phyloP scores from a whole-genome alignment of 2,888 invertebrate species.

The Neoaliturus tenellus region DNA sequence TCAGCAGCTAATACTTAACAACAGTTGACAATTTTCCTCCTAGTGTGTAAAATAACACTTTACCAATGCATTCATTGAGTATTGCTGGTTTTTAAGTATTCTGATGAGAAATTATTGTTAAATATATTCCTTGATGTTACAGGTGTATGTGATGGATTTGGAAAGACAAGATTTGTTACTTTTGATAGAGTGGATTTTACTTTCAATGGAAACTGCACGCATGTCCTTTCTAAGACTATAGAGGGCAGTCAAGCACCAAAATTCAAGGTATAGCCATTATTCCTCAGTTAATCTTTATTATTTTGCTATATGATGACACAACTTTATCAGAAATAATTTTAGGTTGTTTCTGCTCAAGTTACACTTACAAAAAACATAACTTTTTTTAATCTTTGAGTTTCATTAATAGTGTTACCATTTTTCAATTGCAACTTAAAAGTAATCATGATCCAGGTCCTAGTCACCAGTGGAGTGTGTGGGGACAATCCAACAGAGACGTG shows the following conservation, averaged over 20 bases:
- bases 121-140: too few species aligned
- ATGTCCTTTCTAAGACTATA: conserved; percentile 80
- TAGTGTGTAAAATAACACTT: too few species aligned
- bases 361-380: not conserved
- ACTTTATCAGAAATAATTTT: not conserved
- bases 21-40: too few species aligned
- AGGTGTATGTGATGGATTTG: conserved; percentile 83
- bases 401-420: not conserved
- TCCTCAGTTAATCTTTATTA: not conserved
- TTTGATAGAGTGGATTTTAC: conserved; percentile 89
- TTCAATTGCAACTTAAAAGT: not conserved
- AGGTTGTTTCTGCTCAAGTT: not conserved
- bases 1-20: too few species aligned
- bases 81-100: too few species aligned
- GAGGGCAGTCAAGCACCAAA: conserved; percentile 57
- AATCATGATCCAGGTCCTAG: conserved; percentile 78
- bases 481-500: conserved; percentile 78
- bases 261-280: conserved; percentile 64
- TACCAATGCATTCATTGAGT: too few species aligned
- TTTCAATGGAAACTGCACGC: conserved; percentile 90
- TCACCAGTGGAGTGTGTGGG: conserved; percentile 83
- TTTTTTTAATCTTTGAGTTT: not conserved
- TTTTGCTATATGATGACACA: not conserved
- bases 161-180: conserved; percentile 87
- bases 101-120: too few species aligned